A percentile compares a stretch with the other conserved stretches of the same genome.
Evolutionary conservation across 2,113 vertebrate species (phyloP).

Genomic region (Dolichotis patagonum): DNA sequence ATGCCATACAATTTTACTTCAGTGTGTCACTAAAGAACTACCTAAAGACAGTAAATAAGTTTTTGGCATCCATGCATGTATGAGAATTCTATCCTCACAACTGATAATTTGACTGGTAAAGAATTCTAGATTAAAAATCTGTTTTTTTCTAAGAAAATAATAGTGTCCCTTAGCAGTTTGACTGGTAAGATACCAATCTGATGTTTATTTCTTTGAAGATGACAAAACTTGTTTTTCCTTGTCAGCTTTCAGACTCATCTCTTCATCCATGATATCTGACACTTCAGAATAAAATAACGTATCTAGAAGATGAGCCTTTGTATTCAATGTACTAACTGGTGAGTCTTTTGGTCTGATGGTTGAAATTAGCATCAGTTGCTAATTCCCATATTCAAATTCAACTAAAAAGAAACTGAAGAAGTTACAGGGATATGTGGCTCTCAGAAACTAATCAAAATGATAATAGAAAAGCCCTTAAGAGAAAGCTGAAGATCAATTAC

Average conservation of each 20-base stretch:
- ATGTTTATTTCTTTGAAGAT: conserved; percentile 33
- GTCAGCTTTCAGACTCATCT: not conserved
- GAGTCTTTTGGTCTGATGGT: not conserved
- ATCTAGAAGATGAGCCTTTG: not conserved
- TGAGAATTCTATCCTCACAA: conserved; percentile 21
- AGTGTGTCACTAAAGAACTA: conserved; percentile 30
- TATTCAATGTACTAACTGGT: not conserved
- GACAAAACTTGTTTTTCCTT: not conserved
- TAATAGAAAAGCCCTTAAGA: not conserved
- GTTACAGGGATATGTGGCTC: not conserved
- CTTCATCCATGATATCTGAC: not conserved
- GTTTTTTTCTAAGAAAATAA: conserved; percentile 34
- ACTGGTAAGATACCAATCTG: not conserved
- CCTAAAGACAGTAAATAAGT: not conserved
- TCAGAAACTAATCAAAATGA: conserved; percentile 28
- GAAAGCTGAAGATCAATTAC: not conserved
- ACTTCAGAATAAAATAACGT: not conserved
- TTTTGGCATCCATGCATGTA: not conserved
- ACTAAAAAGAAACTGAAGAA: not conserved
- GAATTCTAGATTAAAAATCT: not conserved
- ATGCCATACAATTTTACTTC: not conserved
- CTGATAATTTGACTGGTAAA: not conserved
- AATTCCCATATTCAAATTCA: not conserved
- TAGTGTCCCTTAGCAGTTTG: not conserved
- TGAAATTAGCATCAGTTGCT: not conserved